Evolutionary conservation across 2,797 vertebrate genomes (phyloP), one percentile per base, ranked within the genome.

Genomic region (Gambelia wislizenii): DNA sequence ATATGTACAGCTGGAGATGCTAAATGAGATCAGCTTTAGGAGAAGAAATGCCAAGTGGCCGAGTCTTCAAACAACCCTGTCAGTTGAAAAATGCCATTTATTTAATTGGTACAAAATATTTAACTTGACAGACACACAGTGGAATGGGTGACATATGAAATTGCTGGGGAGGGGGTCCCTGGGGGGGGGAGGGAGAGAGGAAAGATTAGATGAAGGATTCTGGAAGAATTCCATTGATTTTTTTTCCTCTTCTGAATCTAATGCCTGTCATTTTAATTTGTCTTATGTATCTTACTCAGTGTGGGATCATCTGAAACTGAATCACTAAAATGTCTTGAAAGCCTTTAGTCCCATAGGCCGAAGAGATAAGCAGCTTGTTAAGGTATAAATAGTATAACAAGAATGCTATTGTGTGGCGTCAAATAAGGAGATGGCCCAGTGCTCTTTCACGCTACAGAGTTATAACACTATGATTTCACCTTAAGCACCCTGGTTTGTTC

Each of bases 191-290:
- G 47, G 0, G 54, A 78, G 14, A 74, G 25, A 44, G 27, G 44
- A n/a, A 75, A 44, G 36, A 89, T 75, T 77, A 74, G 27, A 4
- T 44, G 18, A 82, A 74, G n/a, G 36, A 67, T 89, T 76, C 69
- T 7, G 27, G n/a, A 84, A 86, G 74, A 90, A 56, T 30, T 14
- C 77, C 27, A 36, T 75, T 91, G 49, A 85, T 90, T 90, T 86
- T 90, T 86, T 39, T 6, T 6, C 12, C 22, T 42, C 33, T 10
- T 12, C n/a, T 78, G 33, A 47, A 30, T 61, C 84, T 27, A 59
- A 82, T 59, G 27, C 13, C 84, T 83, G 74, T 88, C 16, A 77
- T 87, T 88, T 92, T 87, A n/a, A 87, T 93, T 93, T 91, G 59
- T 12, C 47, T 85, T 10, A 5, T 79, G 54, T 33, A 81, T 36